phyloP scores from a whole-genome alignment of 2,888 invertebrate genomes.

The Mythimna impura region DNA sequence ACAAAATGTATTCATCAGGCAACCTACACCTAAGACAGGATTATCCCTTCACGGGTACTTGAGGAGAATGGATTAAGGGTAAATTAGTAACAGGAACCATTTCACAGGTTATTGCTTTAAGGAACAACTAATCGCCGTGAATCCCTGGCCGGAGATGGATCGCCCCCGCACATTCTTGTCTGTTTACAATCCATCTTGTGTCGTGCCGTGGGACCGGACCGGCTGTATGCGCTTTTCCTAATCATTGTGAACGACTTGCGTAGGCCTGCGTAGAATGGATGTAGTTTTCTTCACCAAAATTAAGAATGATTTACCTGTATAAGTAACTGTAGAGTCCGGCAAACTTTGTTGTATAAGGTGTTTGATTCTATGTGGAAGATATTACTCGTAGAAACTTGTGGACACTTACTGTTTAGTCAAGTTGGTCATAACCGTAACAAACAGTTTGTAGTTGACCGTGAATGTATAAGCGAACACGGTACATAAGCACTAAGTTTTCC shows the following conservation, averaged over 20 bases:
- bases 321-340: constrained; percentile 28
- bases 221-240: constrained; percentile 67
- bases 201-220: constrained; percentile 70
- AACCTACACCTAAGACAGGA: constrained; percentile 56
- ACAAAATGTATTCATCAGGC: constrained; percentile 49
- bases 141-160: constrained; percentile 72
- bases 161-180: constrained; percentile 78
- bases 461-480: neutral
- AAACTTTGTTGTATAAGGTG: constrained; percentile 14
- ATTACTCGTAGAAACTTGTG: constrained; percentile 14
- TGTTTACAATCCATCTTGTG: constrained; percentile 76
- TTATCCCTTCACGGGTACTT: constrained; percentile 61
- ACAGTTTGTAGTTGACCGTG: constrained; percentile 1
- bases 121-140: constrained; percentile 72
- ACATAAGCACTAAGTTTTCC: constrained; percentile 23
- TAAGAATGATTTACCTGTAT: constrained; percentile 42
- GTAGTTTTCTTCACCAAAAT: constrained; percentile 51
- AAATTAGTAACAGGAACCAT: constrained; percentile 78
- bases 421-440: constrained; percentile 6
- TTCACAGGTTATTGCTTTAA: constrained; percentile 73
- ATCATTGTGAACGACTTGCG: constrained; percentile 68
- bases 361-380: constrained; percentile 17
- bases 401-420: constrained; percentile 5
- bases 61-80: constrained; percentile 74
- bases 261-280: constrained; percentile 61